phyloP scores from a whole-genome alignment of 2,797 vertebrate species.

The Sus cebifrons region DNA sequence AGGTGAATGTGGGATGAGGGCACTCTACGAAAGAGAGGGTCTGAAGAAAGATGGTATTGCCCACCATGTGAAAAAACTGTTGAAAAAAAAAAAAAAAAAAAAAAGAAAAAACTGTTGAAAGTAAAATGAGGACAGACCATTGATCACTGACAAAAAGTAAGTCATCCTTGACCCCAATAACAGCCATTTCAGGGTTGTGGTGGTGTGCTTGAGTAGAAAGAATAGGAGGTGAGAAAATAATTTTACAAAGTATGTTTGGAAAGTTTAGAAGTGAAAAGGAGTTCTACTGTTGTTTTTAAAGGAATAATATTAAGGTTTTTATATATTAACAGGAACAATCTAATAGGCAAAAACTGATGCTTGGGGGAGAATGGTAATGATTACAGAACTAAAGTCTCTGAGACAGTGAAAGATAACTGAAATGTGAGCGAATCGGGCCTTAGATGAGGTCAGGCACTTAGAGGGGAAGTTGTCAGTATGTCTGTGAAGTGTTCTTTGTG shows the following conservation, averaged over 20 bases:
- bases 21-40: neutral
- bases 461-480: neutral
- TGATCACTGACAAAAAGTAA: neutral
- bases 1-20: neutral
- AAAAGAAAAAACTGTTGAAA: neutral
- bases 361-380: neutral
- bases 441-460: neutral
- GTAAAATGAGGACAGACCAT: neutral
- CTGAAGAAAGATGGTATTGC: neutral
- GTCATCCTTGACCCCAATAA: neutral
- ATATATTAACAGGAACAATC: neutral
- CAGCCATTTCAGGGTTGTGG: neutral
- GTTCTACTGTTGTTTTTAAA: neutral
- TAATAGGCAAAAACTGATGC: neutral
- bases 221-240: neutral
- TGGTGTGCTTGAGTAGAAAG: neutral
- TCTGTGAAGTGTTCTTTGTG: neutral
- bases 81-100: too few species aligned
- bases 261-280: neutral
- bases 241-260: neutral
- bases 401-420: neutral
- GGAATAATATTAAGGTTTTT: neutral
- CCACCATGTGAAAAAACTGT: neutral
- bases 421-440: neutral
- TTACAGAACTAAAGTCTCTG: neutral